Evolutionary conservation across 2,113 vertebrate species (phyloP), one percentile per base, ranked within the genome.

Genomic region (Artemisiospiza belli): DNA sequence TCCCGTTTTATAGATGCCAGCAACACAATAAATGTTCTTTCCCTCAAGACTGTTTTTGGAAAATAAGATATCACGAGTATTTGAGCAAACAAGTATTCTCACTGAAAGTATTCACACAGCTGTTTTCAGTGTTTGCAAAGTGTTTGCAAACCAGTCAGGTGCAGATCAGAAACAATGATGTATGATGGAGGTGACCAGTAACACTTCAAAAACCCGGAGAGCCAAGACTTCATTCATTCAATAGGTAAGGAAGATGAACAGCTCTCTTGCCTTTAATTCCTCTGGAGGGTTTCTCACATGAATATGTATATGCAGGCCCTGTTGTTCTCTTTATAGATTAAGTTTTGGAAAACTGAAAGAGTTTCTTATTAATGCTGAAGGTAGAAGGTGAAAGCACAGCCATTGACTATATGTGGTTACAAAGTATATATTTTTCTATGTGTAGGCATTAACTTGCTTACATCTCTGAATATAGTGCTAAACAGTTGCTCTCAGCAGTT

Each of bases 261-360:
- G 57, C 16, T 11, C 75, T 69, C 47, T 67, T 80, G 75, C 88
- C 68, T 93, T 87, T 93, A 88, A 96, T 95, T 94, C 90, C 82
- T 74, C 88, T 83, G 49, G 85, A 94, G 82, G 49, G 22, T 57
- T 96, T 91, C 74, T 66, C 46, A 57, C 61, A 87, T 95, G 76
- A 92, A 83, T 92, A 95, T 86, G 79, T 88, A 96, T 90, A 54
- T 33, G 31, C 68, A 87, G 88, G 52, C 76, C 69, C 72, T 81
- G 86, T 87, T 90, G 70, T 86, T 92, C 87, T 2, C 9, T 88
- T 92, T 90, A 77, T 67, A 90, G 88, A 94, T 94, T 78, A 83
- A 64, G 61, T 92, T 93, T 39, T 57, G 35, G 74, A 90, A 90
- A 88, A 88, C 33, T 25, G 16, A 39, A 79, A 55, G 75, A 79